These are phyloP conservation scores for Ypsolopha scabrella DNA, from an alignment of 2,888 invertebrate species.

Conservation along the genomic window DNA sequence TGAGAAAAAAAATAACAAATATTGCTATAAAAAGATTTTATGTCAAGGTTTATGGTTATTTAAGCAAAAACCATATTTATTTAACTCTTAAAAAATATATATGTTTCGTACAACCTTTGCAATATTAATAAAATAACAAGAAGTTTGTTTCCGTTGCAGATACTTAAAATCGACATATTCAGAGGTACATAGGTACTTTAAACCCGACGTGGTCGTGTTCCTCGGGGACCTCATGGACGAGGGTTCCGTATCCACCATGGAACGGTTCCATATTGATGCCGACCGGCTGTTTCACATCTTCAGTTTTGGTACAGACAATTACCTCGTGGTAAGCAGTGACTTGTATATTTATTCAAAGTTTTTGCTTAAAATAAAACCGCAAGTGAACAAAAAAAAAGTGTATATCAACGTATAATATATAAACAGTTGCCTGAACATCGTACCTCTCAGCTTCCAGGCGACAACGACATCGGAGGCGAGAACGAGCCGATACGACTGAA, in stretches of 20 bases:
- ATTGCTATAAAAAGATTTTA: too few species aligned
- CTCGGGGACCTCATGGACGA: conserved; percentile 97
- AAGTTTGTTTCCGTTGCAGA: conserved; percentile 53
- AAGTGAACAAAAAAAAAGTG: too few species aligned
- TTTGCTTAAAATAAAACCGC: too few species aligned
- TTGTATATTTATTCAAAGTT: too few species aligned
- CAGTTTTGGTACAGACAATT: conserved; percentile 2
- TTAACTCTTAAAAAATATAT: too few species aligned
- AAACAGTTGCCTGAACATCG: too few species aligned
- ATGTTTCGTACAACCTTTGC: too few species aligned
- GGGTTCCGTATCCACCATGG: conserved; percentile 81
- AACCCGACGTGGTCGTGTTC: conserved; percentile 89
- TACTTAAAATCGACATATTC: conserved; percentile 84
- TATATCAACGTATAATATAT: too few species aligned
- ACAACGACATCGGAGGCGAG: conserved; percentile 98
- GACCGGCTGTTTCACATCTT: conserved; percentile 73
- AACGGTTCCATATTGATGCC: conserved; percentile 81
- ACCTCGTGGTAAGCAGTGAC: neutral
- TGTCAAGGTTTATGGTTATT: too few species aligned
- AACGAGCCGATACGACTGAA: conserved; percentile 75
- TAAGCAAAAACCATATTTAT: too few species aligned
- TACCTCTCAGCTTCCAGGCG: conserved; percentile 81
- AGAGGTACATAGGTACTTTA: conserved; percentile 75
- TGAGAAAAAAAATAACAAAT: too few species aligned
- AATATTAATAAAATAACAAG: neutral